Evolutionary conservation across 2,113 vertebrate genomes (phyloP).

Genomic region (Cervus canadensis): DNA sequence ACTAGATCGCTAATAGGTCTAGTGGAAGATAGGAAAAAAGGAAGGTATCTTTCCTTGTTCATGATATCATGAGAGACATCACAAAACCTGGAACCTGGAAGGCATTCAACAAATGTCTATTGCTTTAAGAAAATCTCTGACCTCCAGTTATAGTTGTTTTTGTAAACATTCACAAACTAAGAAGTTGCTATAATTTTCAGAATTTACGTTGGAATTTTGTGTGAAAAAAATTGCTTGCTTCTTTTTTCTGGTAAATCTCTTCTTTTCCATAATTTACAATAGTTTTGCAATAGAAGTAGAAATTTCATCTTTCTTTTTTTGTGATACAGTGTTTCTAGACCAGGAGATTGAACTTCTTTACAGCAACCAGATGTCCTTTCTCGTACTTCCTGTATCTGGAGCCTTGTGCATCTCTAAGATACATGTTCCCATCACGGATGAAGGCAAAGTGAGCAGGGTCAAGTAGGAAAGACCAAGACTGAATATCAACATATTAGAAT

Average conservation of each 20-base stretch:
- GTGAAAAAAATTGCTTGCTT: background rate
- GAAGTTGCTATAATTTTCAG: background rate
- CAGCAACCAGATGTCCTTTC: background rate
- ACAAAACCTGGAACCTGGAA: background rate
- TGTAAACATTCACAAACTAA: background rate
- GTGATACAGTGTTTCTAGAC: background rate
- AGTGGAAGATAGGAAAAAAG: background rate
- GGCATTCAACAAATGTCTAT: background rate
- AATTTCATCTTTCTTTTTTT: background rate
- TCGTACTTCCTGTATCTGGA: background rate
- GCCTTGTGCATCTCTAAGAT: background rate
- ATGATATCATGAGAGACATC: background rate
- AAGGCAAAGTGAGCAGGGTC: background rate
- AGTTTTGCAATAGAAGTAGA: background rate
- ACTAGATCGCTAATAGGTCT: background rate
- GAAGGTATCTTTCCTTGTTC: background rate
- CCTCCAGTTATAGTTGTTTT: background rate
- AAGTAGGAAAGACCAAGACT: background rate
- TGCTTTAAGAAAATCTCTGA: background rate
- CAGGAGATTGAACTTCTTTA: background rate
- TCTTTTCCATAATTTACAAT: background rate
- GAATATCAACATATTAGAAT: background rate
- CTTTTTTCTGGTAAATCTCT: background rate
- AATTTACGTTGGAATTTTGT: background rate
- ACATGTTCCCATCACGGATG: background rate